A percentile compares a stretch with the other conserved stretches of the same genome.
Evolutionary conservation across 2,797 vertebrate species (phyloP).

Genomic region (Pteronotus mesoamericanus): DNA sequence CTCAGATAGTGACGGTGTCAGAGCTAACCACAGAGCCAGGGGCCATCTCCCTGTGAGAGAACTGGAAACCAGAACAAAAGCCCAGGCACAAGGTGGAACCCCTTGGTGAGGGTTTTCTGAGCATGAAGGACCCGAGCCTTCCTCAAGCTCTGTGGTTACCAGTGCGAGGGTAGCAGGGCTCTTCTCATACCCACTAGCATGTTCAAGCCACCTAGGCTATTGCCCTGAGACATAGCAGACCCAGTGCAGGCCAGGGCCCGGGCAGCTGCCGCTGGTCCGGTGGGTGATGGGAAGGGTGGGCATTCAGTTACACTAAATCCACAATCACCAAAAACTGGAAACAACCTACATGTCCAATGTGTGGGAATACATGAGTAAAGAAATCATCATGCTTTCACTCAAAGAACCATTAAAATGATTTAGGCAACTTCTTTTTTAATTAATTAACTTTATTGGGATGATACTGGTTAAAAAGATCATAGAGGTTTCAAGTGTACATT

Average conservation of each 20-base stretch:
- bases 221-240: not conserved
- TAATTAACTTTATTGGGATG: not conserved
- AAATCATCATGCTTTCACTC: not conserved
- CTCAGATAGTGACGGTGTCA: not conserved
- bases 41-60: accelerated
- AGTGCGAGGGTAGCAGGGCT: not conserved
- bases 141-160: not conserved
- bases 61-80: not conserved
- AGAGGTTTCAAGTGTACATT: not conserved
- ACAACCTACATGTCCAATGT: not conserved
- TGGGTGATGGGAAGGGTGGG: not conserved
- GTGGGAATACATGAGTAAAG: not conserved
- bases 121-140: not conserved
- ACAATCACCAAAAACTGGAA: not conserved
- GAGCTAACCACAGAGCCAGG: not conserved
- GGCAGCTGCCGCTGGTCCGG: accelerated
- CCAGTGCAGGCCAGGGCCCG: no score
- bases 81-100: not conserved
- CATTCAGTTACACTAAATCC: not conserved
- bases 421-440: not conserved
- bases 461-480: not conserved
- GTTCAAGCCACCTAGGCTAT: not conserved
- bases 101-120: accelerated
- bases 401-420: not conserved
- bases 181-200: not conserved